Evolutionary conservation across 2,797 vertebrate genomes (phyloP), one percentile per base, ranked within the genome.

Genomic region (Sebastes itinus): DNA sequence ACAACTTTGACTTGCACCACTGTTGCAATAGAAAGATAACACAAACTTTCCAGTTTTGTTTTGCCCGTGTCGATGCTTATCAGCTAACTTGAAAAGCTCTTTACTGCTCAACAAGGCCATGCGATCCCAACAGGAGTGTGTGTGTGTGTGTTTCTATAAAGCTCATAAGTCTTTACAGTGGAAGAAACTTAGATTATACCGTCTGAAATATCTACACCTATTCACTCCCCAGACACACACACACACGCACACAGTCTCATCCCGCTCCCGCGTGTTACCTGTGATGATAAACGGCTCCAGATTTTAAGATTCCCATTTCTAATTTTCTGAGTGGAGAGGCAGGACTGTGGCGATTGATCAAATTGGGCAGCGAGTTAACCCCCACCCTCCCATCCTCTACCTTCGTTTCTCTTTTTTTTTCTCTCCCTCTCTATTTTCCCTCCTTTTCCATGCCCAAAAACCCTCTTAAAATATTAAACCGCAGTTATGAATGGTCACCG

Each of bases 301-400:
- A 96, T 95, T 95, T 94, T 92, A 94, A 93, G 94, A 95, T 95
- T 95, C 94, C 95, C 93, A 94, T 95, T 96, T 96, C 94, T 95
- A 96, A 96, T 96, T 95, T 95, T 96, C 94, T 88, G 92, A 95
- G 94, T 91, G 92, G 91, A 91, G 94, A 95, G 96, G 95, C 95
- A 95, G 93, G 93, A 93, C 93, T 85, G 79, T 83, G 89, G 94
- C 93, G 89, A 96, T 96, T 95, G 95, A 96, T 96, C 95, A 96
- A 94, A 93, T 93, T 89, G 94, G 94, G 94, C 91, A 94, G 94
- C 84, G 80, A 94, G 92, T 94, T 94, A 84, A 94, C 87, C 86
- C 55, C 80, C 35, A 81, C 77, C 83, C 79, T 79, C 78, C 65
- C 76, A 67, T 67, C 68, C 56, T 80, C 75, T 63, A 60, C 80